Conservation (phyloP, 2,888 invertebrate genomes). For the Apamea sordens region DNA sequence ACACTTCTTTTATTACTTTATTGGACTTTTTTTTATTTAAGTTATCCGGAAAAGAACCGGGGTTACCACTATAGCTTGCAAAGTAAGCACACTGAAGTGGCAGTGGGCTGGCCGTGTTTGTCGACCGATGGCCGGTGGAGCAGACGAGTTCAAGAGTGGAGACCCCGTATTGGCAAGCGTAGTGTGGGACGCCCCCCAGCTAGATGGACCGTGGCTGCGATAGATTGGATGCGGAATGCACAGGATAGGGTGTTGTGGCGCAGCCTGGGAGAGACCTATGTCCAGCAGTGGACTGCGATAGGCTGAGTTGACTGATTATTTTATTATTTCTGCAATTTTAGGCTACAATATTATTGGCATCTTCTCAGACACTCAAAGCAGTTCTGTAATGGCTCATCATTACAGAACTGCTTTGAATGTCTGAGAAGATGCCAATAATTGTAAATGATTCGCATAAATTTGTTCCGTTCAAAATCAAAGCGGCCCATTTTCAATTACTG, state of each 20-base stretch:
- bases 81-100: background rate
- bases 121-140: too few relatives aligned
- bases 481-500: too few relatives aligned
- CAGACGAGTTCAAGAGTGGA: background rate
- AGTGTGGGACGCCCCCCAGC: background rate
- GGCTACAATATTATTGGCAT: too few relatives aligned
- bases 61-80: background rate
- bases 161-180: background rate
- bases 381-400: background rate
- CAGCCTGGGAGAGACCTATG: background rate
- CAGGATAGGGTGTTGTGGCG: background rate
- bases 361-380: too few relatives aligned
- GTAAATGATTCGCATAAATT: background rate
- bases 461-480: background rate
- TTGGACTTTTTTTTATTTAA: background rate
- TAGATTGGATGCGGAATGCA: background rate
- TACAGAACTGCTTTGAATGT: background rate
- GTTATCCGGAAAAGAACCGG: background rate
- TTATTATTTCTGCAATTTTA: slow-evolving; percentile 18
- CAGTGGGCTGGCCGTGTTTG: background rate
- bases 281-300: background rate
- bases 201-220: background rate
- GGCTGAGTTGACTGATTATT: background rate
- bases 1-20: slow-evolving; percentile 11
- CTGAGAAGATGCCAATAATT: background rate